These are phyloP conservation scores for Synanthedon vespiformis DNA, from an alignment of 2,888 invertebrate genomes.

Conservation along the genomic window DNA sequence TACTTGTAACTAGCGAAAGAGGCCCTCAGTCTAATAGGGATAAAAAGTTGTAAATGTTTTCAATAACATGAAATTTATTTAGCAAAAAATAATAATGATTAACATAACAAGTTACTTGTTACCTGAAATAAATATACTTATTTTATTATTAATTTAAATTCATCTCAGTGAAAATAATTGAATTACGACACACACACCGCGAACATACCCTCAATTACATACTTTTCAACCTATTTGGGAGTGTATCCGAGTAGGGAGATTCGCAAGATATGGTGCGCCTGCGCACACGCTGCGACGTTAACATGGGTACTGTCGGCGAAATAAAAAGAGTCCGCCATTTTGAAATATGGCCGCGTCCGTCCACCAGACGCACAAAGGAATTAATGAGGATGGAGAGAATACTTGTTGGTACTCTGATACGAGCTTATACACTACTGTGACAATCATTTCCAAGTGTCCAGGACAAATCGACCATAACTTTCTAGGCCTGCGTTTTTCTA, in stretches of 20 bases:
- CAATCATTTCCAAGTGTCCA: background rate
- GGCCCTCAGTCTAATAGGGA: too few species aligned
- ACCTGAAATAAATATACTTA: too few species aligned
- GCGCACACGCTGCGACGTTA: slow-evolving; percentile 14
- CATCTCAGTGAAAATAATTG: background rate
- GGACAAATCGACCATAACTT: background rate
- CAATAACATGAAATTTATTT: too few species aligned
- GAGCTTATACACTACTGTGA: background rate
- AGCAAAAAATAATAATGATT: too few species aligned
- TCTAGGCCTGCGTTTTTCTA: too few species aligned
- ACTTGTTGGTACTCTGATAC: background rate
- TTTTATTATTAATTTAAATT: too few species aligned
- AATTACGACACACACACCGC: background rate
- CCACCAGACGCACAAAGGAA: slow-evolving; percentile 20
- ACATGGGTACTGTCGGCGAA: slow-evolving; percentile 3
- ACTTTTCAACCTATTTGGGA: slow-evolving; percentile 8
- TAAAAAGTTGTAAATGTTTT: too few species aligned
- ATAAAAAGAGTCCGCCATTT: slow-evolving; percentile 15
- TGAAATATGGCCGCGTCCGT: slow-evolving; percentile 18
- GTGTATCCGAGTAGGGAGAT: slow-evolving; percentile 11
- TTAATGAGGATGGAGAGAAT: slow-evolving; percentile 15
- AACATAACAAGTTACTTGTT: too few species aligned
- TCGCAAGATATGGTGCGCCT: slow-evolving; percentile 9
- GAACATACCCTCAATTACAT: background rate
- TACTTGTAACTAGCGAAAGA: too few species aligned